These are phyloP conservation scores for Balearica regulorum DNA, from an alignment of 2,797 vertebrate genomes.

Conservation along the genomic window DNA sequence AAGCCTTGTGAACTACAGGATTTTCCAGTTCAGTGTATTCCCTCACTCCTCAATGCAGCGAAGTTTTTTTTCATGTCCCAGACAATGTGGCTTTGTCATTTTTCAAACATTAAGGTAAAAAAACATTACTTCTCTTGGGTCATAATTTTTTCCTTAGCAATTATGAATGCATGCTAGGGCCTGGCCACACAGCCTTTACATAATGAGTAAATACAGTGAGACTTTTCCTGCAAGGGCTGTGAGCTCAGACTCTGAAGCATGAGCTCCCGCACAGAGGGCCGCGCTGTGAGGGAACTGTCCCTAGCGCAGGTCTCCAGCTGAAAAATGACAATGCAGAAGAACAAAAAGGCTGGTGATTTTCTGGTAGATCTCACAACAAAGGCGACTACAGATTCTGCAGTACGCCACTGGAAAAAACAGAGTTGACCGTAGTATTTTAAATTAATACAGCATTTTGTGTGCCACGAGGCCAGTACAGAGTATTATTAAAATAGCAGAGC, in stretches of 20 bases:
- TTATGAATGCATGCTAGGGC: background rate
- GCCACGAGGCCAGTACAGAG: background rate
- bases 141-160: background rate
- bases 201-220: background rate
- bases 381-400: background rate
- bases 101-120: background rate
- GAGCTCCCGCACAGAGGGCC: background rate
- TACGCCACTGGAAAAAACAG: background rate
- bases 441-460: background rate
- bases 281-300: background rate
- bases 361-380: background rate
- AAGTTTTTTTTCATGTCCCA: background rate
- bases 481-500: background rate
- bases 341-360: background rate
- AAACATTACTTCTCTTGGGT: background rate
- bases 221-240: background rate
- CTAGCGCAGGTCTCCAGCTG: background rate
- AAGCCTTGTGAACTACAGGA: slow-evolving; percentile 11
- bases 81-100: background rate
- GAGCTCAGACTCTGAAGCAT: accelerated
- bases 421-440: background rate
- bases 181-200: background rate
- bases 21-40: slow-evolving; percentile 50
- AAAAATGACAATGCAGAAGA: background rate
- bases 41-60: background rate